Conservation (phyloP, 1,140 invertebrate genomes). For the Atta cephalotes region DNA sequence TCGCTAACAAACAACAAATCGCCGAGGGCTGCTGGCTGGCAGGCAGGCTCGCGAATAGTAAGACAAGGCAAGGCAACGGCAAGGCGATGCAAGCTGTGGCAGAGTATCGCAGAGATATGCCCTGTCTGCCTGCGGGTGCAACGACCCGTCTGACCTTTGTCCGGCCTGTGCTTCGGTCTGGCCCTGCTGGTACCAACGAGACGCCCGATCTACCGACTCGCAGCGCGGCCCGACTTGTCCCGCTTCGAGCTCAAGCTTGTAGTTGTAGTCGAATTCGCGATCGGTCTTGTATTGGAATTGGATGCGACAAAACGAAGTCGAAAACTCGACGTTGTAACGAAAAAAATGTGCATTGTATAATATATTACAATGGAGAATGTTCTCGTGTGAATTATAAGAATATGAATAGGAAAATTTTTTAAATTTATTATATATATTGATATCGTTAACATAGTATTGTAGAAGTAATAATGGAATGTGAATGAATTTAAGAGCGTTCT, state of each 20-base stretch:
- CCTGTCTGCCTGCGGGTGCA: conserved; percentile 85
- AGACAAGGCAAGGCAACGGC: conserved; percentile 65
- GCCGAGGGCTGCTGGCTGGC: conserved; percentile 66
- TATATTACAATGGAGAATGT: not conserved
- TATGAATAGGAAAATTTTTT: not conserved
- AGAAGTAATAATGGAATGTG: not conserved
- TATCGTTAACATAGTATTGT: not conserved
- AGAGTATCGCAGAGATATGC: conserved; percentile 83
- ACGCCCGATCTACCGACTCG: conserved; percentile 69
- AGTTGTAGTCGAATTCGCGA: conserved; percentile 45
- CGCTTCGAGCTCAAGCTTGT: conserved; percentile 19
- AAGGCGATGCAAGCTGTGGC: conserved; percentile 58
- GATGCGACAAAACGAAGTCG: conserved; percentile 49
- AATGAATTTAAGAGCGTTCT: not conserved
- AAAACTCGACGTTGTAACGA: conserved; percentile 31
- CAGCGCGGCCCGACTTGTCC: conserved; percentile 30
- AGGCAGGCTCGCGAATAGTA: conserved; percentile 67
- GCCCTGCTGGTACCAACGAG: conserved; percentile 77
- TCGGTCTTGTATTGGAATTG: conserved; percentile 28
- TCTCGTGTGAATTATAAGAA: conserved; percentile 1
- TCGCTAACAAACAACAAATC: conserved; percentile 27
- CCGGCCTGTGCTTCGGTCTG: conserved; percentile 83
- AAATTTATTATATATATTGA: not conserved
- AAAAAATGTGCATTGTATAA: not conserved
- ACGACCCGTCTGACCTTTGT: conserved; percentile 85